These are phyloP conservation scores for Eulithis prunata DNA, from an alignment of 2,888 invertebrate genomes.

Conservation along the genomic window DNA sequence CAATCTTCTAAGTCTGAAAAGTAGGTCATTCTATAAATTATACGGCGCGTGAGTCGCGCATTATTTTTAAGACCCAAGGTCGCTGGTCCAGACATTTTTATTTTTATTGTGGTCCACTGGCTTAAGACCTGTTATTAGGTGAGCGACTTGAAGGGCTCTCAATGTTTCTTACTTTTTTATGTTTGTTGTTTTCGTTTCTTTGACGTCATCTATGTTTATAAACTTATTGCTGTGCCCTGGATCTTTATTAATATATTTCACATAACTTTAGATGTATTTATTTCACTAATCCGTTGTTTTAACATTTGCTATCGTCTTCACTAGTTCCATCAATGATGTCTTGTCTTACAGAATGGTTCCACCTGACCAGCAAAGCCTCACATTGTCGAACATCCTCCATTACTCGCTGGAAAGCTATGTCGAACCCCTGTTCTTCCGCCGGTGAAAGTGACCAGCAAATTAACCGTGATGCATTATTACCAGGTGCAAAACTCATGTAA, in stretches of 20 bases:
- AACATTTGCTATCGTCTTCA: neutral
- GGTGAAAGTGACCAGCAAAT: constrained; percentile 57
- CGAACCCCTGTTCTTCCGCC: constrained; percentile 47
- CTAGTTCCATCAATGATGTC: neutral
- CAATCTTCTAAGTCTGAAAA: constrained; percentile 58
- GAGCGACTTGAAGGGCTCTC: constrained; percentile 53
- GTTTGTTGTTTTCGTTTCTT: constrained; percentile 11
- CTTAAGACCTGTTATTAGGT: constrained; percentile 48
- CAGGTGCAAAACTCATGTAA: constrained; percentile 21
- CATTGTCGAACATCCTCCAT: constrained; percentile 31
- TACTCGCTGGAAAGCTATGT: constrained; percentile 46
- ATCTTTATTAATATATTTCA: too few relatives aligned
- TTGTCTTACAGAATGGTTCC: neutral
- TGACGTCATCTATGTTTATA: constrained; percentile 14
- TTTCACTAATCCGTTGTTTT: neutral
- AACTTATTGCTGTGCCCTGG: neutral
- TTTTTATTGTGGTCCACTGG: constrained; percentile 53
- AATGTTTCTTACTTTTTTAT: constrained; percentile 15
- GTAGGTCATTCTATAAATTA: constrained; percentile 75
- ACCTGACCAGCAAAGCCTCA: neutral
- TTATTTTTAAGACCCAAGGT: constrained; percentile 75
- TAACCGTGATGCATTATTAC: constrained; percentile 46
- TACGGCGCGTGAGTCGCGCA: constrained; percentile 66
- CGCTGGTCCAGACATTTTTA: constrained; percentile 76
- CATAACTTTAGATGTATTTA: neutral